Percentiles rank a stretch among this genome's conserved stretches.
Evolutionary conservation across 2,888 invertebrate genomes (phyloP).

Genomic region (Herminia tarsipennalis): DNA sequence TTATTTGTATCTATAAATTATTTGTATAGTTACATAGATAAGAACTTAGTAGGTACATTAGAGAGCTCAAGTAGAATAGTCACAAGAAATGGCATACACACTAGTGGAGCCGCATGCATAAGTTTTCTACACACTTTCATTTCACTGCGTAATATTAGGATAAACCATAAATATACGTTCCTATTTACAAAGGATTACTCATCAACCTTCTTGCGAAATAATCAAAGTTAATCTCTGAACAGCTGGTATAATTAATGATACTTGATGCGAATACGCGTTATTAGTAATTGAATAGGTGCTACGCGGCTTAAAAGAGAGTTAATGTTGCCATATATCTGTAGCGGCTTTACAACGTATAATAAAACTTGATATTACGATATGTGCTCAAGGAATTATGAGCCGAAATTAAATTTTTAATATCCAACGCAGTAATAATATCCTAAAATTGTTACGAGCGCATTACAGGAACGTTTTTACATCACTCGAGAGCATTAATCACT

Average conservation of each 20-base stretch:
- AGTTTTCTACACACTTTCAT: too few relatives aligned
- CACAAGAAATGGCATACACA: too few relatives aligned
- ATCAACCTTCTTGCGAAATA: background rate
- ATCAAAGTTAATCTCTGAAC: background rate
- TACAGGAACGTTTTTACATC: constrained; percentile 35
- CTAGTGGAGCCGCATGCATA: too few relatives aligned
- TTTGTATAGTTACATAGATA: too few relatives aligned
- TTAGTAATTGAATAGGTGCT: constrained; percentile 36
- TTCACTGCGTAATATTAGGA: too few relatives aligned
- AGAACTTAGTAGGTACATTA: too few relatives aligned
- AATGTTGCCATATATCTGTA: constrained; percentile 42
- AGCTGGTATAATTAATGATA: constrained; percentile 37
- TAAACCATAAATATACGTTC: too few relatives aligned
- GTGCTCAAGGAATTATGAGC: constrained; percentile 46
- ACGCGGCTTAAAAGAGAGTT: constrained; percentile 39
- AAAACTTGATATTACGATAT: constrained; percentile 47
- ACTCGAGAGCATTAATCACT: constrained; percentile 50
- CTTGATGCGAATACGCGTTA: constrained; percentile 25
- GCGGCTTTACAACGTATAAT: constrained; percentile 48
- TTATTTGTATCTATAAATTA: too few relatives aligned
- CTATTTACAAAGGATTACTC: too few relatives aligned
- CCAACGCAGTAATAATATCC: constrained; percentile 37
- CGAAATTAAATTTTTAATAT: constrained; percentile 52
- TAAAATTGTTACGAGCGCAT: constrained; percentile 36
- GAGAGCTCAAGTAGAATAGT: too few relatives aligned